These are phyloP conservation scores for Amphimedon queenslandica DNA, from an alignment of 37 sponge, comb jelly and placozoan genomes.

Conservation along the genomic window DNA sequence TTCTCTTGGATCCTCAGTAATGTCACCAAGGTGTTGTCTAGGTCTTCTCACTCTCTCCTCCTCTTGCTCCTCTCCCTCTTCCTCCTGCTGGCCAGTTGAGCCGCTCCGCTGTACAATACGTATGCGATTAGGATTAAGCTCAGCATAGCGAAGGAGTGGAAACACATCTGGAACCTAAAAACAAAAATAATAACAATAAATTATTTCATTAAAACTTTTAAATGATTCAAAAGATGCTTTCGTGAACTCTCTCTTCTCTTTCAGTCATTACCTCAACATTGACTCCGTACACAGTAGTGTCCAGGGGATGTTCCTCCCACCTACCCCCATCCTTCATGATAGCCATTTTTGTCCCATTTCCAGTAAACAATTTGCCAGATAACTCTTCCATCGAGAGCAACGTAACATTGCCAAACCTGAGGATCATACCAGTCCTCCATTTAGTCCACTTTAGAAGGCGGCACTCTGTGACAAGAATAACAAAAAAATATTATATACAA, in stretches of 20 bases:
- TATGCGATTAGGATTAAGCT: conserved; percentile 5
- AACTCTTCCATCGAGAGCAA: conserved; percentile 55
- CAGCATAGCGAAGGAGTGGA: conserved; percentile 48
- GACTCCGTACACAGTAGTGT: conserved; percentile 30
- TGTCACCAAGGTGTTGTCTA: neutral
- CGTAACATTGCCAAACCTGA: conserved; percentile 59
- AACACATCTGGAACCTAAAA: conserved; percentile 34
- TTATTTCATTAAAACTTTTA: no score
- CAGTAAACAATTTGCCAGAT: conserved; percentile 18
- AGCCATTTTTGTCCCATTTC: conserved; percentile 10
- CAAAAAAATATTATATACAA: neutral
- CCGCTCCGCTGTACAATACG: neutral
- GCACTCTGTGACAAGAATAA: conserved; percentile 7
- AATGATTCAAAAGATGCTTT: no score
- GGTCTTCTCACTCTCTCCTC: neutral
- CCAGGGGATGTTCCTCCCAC: conserved; percentile 6
- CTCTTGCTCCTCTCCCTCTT: neutral
- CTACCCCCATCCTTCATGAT: neutral
- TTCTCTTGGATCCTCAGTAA: neutral
- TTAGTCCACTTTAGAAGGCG: conserved; percentile 64
- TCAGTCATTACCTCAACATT: conserved; percentile 18
- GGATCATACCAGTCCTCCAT: conserved; percentile 67
- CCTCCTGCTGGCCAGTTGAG: neutral
- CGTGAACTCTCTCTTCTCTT: no score
- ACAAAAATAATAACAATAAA: neutral